phyloP scores from a whole-genome alignment of 2,797 vertebrate genomes.

The Paramormyrops hopkinsi region DNA sequence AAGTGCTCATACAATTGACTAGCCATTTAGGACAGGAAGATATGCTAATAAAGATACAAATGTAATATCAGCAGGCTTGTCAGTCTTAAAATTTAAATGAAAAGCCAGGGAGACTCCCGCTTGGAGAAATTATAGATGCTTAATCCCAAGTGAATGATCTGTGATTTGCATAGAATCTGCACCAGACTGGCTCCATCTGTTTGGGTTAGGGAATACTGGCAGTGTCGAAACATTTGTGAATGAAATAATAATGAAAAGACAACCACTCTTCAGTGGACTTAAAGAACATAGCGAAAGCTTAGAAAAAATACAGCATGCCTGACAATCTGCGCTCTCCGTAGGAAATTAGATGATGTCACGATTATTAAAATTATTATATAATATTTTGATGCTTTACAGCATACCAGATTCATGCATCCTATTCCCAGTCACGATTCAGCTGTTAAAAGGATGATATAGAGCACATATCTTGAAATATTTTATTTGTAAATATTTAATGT shows the following conservation, averaged over 20 bases:
- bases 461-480: background rate
- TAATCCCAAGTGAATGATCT: constrained; percentile 62
- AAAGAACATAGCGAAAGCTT: constrained; percentile 51
- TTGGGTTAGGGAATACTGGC: constrained; percentile 64
- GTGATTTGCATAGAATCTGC: constrained; percentile 66
- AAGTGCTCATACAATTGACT: background rate
- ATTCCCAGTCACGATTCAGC: background rate
- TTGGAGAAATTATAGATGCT: constrained; percentile 66
- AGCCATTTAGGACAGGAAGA: background rate
- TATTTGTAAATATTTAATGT: background rate
- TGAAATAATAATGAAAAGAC: constrained; percentile 63
- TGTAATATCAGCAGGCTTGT: constrained; percentile 17
- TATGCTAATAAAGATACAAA: constrained; percentile 10
- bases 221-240: constrained; percentile 57
- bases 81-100: constrained; percentile 28
- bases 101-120: constrained; percentile 52
- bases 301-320: constrained; percentile 54
- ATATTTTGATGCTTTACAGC: constrained; percentile 35
- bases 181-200: constrained; percentile 66
- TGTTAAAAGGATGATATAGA: background rate
- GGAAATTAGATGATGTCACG: background rate
- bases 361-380: background rate
- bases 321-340: constrained; percentile 51
- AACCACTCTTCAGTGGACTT: constrained; percentile 31
- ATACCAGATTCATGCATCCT: constrained; percentile 49